Evolutionary conservation across 2,113 vertebrate genomes (phyloP).

Genomic region (Tinamus guttatus): DNA sequence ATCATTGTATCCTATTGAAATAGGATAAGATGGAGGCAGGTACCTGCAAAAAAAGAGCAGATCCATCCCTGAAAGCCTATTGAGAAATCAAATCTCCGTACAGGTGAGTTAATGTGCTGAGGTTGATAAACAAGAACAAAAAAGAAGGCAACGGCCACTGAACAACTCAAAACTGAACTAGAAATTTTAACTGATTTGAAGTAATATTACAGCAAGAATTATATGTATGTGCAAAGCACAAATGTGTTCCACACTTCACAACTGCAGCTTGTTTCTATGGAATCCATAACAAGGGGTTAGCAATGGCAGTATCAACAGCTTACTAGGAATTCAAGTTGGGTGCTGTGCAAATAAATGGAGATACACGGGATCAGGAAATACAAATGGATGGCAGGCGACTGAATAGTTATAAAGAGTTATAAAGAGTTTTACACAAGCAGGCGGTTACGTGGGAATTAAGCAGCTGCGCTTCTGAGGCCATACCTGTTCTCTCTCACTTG

Average conservation of each 20-base stretch:
- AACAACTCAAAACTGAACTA: neutral
- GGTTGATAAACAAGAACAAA: neutral
- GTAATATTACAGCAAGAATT: neutral
- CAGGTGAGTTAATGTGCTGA: no score
- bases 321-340: neutral
- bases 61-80: neutral
- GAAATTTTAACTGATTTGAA: neutral
- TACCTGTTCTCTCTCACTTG: constrained; percentile 92
- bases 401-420: no score
- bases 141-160: neutral
- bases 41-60: fast-evolving
- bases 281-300: neutral
- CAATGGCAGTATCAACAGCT: neutral
- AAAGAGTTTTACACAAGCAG: neutral
- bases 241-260: neutral
- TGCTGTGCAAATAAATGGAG: neutral
- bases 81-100: neutral
- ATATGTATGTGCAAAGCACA: neutral
- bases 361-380: no score
- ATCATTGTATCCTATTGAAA: neutral
- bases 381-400: no score
- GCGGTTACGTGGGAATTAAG: fast-evolving
- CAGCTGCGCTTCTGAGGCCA: neutral
- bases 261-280: neutral
- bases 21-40: no score